Percentiles rank a stretch among this genome's conserved stretches.
phyloP scores from a whole-genome alignment of 2,113 vertebrate genomes.

The Phycodurus eques region DNA sequence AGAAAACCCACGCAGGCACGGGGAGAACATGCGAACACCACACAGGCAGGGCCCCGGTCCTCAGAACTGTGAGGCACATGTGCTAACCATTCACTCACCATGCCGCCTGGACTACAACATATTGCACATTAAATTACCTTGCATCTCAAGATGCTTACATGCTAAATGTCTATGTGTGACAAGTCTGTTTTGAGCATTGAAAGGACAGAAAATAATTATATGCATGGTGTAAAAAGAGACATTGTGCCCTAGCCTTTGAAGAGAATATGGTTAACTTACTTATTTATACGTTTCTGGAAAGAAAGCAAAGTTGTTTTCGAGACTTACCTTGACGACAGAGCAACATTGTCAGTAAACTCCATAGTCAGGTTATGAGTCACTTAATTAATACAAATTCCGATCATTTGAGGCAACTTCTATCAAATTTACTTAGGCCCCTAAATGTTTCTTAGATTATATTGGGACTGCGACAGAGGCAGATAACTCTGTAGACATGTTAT shows the following conservation, averaged over 20 bases:
- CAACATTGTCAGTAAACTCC: not conserved
- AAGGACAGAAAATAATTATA: not conserved
- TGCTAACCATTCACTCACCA: too few species aligned
- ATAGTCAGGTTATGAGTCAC: not conserved
- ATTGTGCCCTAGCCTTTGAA: not conserved
- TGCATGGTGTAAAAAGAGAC: not conserved
- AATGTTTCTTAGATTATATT: not conserved
- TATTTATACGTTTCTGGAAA: not conserved
- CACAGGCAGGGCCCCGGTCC: too few species aligned
- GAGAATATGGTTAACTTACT: not conserved
- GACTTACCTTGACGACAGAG: not conserved
- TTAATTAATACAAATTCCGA: not conserved
- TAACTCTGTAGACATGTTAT: not conserved
- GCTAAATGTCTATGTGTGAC: not conserved
- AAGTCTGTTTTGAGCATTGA: not conserved
- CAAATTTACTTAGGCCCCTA: not conserved
- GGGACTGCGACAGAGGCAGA: not conserved
- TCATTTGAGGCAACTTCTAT: not conserved
- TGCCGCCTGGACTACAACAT: not conserved
- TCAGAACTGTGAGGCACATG: too few species aligned
- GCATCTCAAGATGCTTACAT: not conserved
- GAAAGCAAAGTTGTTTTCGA: not conserved
- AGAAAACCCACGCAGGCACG: too few species aligned
- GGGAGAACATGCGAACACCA: too few species aligned
- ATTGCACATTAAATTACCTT: not conserved